Conservation (phyloP, 2,888 invertebrate species). For the Meta bourneti region DNA sequence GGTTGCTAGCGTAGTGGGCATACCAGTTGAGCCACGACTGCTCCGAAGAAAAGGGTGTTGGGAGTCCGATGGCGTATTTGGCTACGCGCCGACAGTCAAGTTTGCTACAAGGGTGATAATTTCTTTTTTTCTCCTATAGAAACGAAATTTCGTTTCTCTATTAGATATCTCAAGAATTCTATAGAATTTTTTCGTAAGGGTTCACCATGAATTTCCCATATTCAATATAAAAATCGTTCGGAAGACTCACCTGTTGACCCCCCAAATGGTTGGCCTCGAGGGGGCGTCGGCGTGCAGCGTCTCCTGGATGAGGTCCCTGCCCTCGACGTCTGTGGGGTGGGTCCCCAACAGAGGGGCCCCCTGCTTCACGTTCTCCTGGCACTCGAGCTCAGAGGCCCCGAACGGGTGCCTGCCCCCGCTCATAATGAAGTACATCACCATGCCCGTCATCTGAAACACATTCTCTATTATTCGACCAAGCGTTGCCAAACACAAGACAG, state of each 20-base stretch:
- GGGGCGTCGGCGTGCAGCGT: background rate
- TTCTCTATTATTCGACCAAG: background rate
- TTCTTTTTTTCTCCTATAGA: too few relatives aligned
- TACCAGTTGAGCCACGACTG: too few relatives aligned
- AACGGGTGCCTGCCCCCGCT: conserved; percentile 62
- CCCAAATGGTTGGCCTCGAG: background rate
- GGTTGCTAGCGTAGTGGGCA: too few relatives aligned
- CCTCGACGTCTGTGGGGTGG: conserved; percentile 16
- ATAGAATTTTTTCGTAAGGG: too few relatives aligned
- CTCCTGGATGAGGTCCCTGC: conserved; percentile 38
- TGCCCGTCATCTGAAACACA: conserved; percentile 57
- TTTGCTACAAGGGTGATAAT: too few relatives aligned
- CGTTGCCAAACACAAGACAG: background rate
- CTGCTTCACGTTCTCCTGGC: conserved; percentile 56
- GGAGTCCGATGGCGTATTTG: too few relatives aligned
- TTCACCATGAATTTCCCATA: too few relatives aligned
- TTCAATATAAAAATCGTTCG: too few relatives aligned
- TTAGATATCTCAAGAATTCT: too few relatives aligned
- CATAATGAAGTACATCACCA: conserved; percentile 64
- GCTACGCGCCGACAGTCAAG: too few relatives aligned
- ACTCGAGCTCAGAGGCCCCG: conserved; percentile 49
- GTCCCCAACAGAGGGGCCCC: background rate
- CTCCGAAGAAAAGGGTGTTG: too few relatives aligned
- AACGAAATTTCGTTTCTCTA: too few relatives aligned
- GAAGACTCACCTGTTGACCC: conserved; percentile 13